phyloP scores from a whole-genome alignment of 2,113 vertebrate genomes.

The Brachyistius frenatus region DNA sequence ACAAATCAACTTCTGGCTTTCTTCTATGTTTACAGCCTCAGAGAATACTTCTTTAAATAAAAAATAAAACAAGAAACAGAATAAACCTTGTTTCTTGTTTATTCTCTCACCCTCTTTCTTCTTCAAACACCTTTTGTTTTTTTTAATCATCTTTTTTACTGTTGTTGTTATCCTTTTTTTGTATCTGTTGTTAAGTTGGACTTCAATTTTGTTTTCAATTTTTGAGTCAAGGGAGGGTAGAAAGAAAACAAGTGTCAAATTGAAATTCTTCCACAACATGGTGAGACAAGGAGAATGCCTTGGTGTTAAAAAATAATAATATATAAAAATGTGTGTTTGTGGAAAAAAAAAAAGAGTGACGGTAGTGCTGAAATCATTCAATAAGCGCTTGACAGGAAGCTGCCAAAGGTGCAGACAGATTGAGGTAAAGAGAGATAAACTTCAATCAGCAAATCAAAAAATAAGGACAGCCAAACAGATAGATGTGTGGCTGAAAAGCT shows the following conservation, averaged over 20 bases:
- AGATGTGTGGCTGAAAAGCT: conserved; percentile 6
- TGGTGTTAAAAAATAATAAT: not conserved
- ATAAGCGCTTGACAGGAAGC: conserved; percentile 13
- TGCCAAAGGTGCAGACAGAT: conserved; percentile 21
- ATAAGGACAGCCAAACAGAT: not conserved
- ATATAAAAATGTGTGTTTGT: not conserved
- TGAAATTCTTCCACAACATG: not conserved
- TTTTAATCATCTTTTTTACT: too few relatives aligned
- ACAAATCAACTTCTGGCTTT: not conserved
- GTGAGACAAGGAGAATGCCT: not conserved
- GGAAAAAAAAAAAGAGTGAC: not conserved
- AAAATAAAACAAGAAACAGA: not conserved
- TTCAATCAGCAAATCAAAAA: conserved; percentile 22
- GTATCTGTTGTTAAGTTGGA: too few relatives aligned
- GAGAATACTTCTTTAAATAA: not conserved
- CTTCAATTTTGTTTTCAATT: too few relatives aligned
- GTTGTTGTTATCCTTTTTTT: too few relatives aligned
- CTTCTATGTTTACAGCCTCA: not conserved
- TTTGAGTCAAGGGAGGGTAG: too few relatives aligned
- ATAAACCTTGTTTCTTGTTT: not conserved
- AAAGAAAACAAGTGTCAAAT: not conserved
- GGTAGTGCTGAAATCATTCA: conserved; percentile 16
- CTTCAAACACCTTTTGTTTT: too few relatives aligned
- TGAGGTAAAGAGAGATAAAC: conserved; percentile 3
- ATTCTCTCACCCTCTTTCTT: too few relatives aligned